A percentile compares a stretch with the other conserved stretches of the same genome.
phyloP scores from a whole-genome alignment of 37 sponge, comb jelly and placozoan species.

The Spongia lamella region DNA sequence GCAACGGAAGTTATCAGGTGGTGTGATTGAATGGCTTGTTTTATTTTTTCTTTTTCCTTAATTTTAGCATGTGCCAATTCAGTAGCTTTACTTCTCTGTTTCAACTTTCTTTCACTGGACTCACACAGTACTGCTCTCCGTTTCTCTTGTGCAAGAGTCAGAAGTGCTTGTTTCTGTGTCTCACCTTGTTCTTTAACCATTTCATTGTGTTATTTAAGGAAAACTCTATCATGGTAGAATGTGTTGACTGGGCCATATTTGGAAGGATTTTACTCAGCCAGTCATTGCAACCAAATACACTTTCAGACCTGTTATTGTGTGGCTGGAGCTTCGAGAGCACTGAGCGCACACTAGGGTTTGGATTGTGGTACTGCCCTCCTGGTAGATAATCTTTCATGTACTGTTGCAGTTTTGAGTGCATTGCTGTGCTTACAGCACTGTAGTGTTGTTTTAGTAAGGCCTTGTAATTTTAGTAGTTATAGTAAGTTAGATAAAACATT shows the following conservation, averaged over 20 bases:
- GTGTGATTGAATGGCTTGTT: constrained; percentile 2
- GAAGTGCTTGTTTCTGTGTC: not conserved
- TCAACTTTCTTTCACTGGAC: no score
- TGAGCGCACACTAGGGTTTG: constrained; percentile 4
- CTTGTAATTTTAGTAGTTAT: no score
- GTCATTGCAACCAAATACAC: constrained; percentile 27
- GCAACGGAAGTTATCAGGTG: not conserved
- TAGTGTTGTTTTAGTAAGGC: no score
- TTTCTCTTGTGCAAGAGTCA: not conserved
- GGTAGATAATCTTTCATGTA: constrained; percentile 31
- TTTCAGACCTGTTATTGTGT: constrained; percentile 23
- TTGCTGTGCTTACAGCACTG: constrained; percentile 20
- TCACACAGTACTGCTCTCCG: no score
- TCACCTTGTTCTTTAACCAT: constrained; percentile 7
- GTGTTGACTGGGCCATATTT: constrained; percentile 31
- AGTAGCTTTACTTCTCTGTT: no score
- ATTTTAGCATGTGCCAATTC: no score
- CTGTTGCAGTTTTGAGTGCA: constrained; percentile 12
- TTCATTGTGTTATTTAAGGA: constrained; percentile 1
- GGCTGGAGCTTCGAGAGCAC: constrained; percentile 15
- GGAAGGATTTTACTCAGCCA: constrained; percentile 22
- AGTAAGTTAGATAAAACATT: no score
- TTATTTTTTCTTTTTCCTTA: no score
- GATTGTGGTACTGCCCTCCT: constrained; percentile 16
- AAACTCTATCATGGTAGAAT: constrained; percentile 10